Percentiles rank a stretch among this genome's conserved stretches.
These are phyloP conservation scores for Amphilophus citrinellus DNA, from an alignment of 2,113 vertebrate species.

Conservation along the genomic window DNA sequence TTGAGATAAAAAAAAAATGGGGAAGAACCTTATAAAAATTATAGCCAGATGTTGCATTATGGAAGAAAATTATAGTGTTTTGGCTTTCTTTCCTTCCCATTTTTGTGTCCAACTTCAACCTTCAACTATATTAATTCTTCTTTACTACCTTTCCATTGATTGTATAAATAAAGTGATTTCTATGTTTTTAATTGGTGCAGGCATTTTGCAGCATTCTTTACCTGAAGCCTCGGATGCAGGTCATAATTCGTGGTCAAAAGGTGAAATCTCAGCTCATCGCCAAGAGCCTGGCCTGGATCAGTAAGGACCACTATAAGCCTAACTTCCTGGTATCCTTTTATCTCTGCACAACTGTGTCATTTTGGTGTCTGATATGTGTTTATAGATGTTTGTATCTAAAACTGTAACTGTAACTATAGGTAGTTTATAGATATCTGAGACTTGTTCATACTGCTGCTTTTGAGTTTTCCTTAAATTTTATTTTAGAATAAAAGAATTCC, in stretches of 20 bases:
- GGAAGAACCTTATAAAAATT: neutral
- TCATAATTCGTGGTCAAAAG: conserved; percentile 90
- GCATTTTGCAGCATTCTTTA: conserved; percentile 97
- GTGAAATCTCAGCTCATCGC: conserved; percentile 94
- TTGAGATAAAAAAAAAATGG: neutral
- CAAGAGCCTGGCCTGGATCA: conserved; percentile 90
- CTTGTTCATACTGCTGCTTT: neutral
- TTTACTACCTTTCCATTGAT: neutral
- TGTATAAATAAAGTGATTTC: neutral
- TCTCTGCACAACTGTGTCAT: neutral
- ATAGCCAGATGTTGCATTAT: neutral
- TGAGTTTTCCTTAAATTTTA: conserved; percentile 53
- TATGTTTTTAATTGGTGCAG: conserved; percentile 68
- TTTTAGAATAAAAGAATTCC: conserved; percentile 81
- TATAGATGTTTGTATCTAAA: neutral
- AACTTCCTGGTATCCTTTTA: conserved; percentile 90
- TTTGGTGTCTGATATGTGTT: neutral
- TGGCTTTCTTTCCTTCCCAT: neutral
- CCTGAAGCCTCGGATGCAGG: conserved; percentile 95
- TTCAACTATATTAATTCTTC: neutral
- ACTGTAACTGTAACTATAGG: too few species aligned
- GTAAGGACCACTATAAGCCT: conserved; percentile 90
- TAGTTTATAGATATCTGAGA: too few species aligned
- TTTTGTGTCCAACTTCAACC: neutral
- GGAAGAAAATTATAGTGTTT: neutral